Base-by-base conservation (phyloP, 2,888 invertebrate species). In the Phaedon cochleariae region DNA sequence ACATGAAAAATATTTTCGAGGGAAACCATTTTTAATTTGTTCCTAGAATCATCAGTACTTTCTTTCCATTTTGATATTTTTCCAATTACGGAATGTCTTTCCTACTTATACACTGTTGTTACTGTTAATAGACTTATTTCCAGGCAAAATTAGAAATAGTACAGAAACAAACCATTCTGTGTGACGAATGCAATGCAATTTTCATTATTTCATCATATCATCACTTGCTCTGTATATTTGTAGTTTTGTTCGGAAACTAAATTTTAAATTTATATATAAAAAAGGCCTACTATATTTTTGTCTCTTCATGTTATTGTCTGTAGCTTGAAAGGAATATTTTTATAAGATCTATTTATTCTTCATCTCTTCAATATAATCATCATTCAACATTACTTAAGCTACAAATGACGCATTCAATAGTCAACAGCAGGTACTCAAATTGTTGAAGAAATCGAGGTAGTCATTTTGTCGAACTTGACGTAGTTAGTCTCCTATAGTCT, bases 211-310 rank as follows among this genome's bases (percentile, higher is more conserved):
- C 31, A 34, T 34, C 18, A 21, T 48, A 20, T 15, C 21, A 29
- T 21, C 53, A 51, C 54, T 21, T 45, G 29, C 34, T 59, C 59
- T 67, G 65, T 68, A 61, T 67, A 64, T 65, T 66, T 65, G 68
- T 59, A 57, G 64, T 67, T 63, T 68, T 66, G 63, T 67, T 59
- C 18, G 61, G 61, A 67, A 57, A 57, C 59, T 20, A 55, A 62
- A 59, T 62, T 67, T 48, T 34, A 48, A 37, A 29, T 65, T 60
- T 65, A 64, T 64, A 62, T 59, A 58, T n/a, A 65, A 70, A 73
- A 72, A 79, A 70, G 80, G 80, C 80, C 80, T 80, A 80, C 75
- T 65, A 75, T 68, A 74, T 78, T 76, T 77, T 78, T 77, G 76
- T 78, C 78, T 78, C 77, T 79, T 76, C 77, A 76, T 60, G 65